Conservation (phyloP, 2,113 vertebrate genomes). For the Ginglymostoma cirratum region DNA sequence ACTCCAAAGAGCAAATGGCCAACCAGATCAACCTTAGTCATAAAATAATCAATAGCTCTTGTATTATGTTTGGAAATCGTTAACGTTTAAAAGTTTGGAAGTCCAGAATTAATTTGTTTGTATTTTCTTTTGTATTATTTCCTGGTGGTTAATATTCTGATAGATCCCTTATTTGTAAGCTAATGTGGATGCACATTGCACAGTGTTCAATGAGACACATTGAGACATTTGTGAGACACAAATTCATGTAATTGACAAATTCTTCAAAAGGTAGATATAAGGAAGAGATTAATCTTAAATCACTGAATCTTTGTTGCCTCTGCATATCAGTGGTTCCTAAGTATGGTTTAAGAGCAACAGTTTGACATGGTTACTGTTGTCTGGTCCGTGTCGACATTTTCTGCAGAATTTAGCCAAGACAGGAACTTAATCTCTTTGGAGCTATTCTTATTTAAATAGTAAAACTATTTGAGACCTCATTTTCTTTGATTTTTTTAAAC, state of each 20-base stretch:
- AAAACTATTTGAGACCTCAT: background rate
- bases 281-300: background rate
- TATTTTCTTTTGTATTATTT: background rate
- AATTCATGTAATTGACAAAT: background rate
- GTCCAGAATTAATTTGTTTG: background rate
- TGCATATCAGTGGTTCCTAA: background rate
- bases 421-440: background rate
- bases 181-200: background rate
- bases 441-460: background rate
- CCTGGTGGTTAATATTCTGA: background rate
- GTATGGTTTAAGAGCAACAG: background rate
- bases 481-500: background rate
- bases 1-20: too few species aligned
- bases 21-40: too few species aligned
- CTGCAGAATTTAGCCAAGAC: background rate
- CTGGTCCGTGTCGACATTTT: background rate
- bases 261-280: background rate
- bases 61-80: background rate
- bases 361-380: background rate
- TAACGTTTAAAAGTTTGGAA: background rate
- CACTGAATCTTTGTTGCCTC: background rate
- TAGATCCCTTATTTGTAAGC: too few species aligned
- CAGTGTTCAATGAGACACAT: background rate
- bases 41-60: too few species aligned
- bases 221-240: too few species aligned